Conservation (phyloP, 2,888 invertebrate genomes). For the Phrixothrix hirtus region DNA sequence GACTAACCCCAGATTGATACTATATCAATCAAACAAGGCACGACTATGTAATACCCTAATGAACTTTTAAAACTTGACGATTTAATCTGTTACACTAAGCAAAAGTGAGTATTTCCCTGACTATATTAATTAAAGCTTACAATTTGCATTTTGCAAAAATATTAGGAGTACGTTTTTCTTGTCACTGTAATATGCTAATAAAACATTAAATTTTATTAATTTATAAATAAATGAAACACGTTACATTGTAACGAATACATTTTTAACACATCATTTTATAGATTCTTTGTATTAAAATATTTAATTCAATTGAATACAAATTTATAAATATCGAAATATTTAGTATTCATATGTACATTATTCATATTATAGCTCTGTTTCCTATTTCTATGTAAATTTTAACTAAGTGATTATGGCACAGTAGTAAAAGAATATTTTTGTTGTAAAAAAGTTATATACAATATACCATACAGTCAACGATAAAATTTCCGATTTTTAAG, state of each 20-base stretch:
- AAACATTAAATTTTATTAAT: neutral
- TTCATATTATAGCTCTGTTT: neutral
- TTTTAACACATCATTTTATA: constrained; percentile 4
- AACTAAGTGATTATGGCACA: constrained; percentile 23
- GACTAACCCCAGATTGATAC: too few relatives aligned
- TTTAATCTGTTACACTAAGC: too few relatives aligned
- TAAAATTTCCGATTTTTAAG: constrained; percentile 3
- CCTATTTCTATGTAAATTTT: neutral
- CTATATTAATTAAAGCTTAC: too few relatives aligned
- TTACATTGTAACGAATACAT: neutral
- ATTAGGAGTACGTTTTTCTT: neutral
- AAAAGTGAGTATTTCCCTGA: too few relatives aligned
- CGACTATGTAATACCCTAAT: too few relatives aligned
- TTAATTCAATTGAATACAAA: constrained; percentile 11
- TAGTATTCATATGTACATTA: neutral
- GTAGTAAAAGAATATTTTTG: constrained; percentile 21
- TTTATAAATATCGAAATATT: constrained; percentile 11
- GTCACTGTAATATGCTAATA: neutral
- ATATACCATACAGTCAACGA: constrained; percentile 13
- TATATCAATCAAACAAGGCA: too few relatives aligned
- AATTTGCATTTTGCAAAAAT: too few relatives aligned
- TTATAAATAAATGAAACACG: neutral
- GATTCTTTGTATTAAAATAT: constrained; percentile 15
- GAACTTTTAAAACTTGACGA: constrained; percentile 9
- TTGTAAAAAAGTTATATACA: constrained; percentile 4